Evolutionary conservation across 2,888 invertebrate species (phyloP).

Genomic region (Trilocha varians): DNA sequence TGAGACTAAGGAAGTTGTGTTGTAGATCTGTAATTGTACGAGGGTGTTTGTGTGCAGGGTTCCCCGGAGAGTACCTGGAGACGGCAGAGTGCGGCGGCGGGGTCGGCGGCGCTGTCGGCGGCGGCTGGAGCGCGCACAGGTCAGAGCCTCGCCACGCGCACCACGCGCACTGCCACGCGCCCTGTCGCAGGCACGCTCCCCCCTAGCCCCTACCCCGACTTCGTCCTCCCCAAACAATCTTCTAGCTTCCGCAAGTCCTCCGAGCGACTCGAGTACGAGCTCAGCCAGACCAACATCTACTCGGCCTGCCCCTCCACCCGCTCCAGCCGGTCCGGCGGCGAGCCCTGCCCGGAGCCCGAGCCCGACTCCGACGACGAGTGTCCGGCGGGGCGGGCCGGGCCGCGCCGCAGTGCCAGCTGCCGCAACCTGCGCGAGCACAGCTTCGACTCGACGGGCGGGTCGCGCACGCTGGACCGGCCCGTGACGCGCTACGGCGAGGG

Average conservation of each 20-base stretch:
- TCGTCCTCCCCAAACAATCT: slow-evolving; percentile 57
- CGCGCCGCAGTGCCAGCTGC: slow-evolving; percentile 88
- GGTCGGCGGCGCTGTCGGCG: slow-evolving; percentile 31
- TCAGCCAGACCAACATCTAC: slow-evolving; percentile 72
- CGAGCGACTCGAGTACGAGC: slow-evolving; percentile 73
- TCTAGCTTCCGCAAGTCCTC: slow-evolving; percentile 57
- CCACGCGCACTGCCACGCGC: slow-evolving; percentile 57
- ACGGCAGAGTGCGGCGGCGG: slow-evolving; percentile 54
- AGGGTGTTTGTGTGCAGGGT: slow-evolving; percentile 31
- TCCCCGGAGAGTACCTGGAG: slow-evolving; percentile 72
- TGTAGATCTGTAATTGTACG: neutral
- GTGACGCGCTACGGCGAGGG: slow-evolving; percentile 78
- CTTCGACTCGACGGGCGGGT: slow-evolving; percentile 79
- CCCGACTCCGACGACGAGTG: slow-evolving; percentile 13
- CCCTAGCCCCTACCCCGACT: slow-evolving; percentile 68
- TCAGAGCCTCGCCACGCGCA: slow-evolving; percentile 47
- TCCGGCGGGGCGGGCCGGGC: slow-evolving; percentile 61
- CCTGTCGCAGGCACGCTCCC: slow-evolving; percentile 40
- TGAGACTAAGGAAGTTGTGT: neutral
- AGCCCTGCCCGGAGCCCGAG: slow-evolving; percentile 18
- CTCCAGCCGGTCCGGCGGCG: slow-evolving; percentile 46
- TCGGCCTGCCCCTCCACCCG: slow-evolving; percentile 60
- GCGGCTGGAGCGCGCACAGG: slow-evolving; percentile 56
- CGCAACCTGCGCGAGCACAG: slow-evolving; percentile 86
- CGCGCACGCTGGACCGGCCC: slow-evolving; percentile 77